Base-by-base conservation (phyloP, 2,797 vertebrate genomes). In the Gobionotothen gibberifrons region DNA sequence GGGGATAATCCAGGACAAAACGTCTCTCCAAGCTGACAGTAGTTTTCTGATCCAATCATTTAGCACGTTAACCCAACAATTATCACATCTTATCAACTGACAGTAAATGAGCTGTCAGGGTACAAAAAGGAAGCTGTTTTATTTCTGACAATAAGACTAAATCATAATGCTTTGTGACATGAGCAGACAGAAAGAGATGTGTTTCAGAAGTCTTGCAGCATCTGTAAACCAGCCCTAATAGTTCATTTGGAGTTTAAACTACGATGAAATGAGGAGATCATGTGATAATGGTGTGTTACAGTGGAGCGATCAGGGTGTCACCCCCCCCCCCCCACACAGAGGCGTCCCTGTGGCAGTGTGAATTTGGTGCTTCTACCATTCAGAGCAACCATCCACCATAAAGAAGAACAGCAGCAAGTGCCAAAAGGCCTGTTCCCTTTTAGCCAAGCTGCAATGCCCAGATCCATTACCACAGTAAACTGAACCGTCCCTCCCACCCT, bases 171-270 rank as follows among this genome's bases (percentile, higher is more conserved):
- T 78, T 56, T 58, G 58, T 73, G 78, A 78, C 44, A 60, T 65
- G 77, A 76, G 59, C 73, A 83, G 75, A 86, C 81, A 83, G 59
- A 72, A 58, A 80, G 57, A 78, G 71, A 69, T 78, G 69, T 80
- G 68, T 76, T 75, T 84, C 56, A 77, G 82, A 89, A 77, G 71
- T 90, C 87, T 88, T 92, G 87, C 85, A 92, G 89, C 87, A 90
- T 90, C 83, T 83, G 72, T 87, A 82, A 76, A 87, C 83, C 89
- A 92, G 91, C 90, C 87, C 90, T 93, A 87, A 80, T 72, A 82
- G 63, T 80, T 85, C 48, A 79, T 73, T 74, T 87, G 79, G 66
- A 83, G 79, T 64, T 77, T 36, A 58, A 77, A 79, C 46, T 68
- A 74, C 11, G 19, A 68, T 55, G 56, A 72, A 75, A 83, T 40